Evolutionary conservation across 2,888 invertebrate genomes (phyloP).

Genomic region (Spodoptera picta): DNA sequence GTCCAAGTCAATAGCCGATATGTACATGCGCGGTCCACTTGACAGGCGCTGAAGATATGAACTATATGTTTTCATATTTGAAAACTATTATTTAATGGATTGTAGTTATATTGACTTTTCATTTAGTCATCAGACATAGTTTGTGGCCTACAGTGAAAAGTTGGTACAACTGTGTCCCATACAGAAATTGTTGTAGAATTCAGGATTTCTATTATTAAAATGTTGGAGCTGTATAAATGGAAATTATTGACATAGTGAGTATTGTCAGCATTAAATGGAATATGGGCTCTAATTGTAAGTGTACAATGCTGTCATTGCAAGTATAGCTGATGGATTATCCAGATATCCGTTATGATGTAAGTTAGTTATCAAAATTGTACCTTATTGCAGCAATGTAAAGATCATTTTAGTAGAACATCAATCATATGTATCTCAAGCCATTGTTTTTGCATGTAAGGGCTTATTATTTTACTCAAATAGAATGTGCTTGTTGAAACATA

Average conservation of each 20-base stretch:
- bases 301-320: conserved; percentile 60
- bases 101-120: conserved; percentile 58
- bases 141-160: conserved; percentile 49
- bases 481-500: conserved; percentile 24
- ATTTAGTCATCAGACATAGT: conserved; percentile 50
- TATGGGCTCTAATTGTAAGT: conserved; percentile 56
- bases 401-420: conserved; percentile 30
- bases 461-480: conserved; percentile 25
- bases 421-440: conserved; percentile 24
- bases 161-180: conserved; percentile 35
- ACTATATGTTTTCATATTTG: conserved; percentile 83
- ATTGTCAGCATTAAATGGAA: conserved; percentile 45
- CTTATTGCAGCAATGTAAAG: conserved; percentile 28
- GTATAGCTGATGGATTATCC: conserved; percentile 34
- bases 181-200: conserved; percentile 57
- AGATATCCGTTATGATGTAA: conserved; percentile 35
- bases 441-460: conserved; percentile 34
- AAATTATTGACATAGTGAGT: conserved; percentile 56
- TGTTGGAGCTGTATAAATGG: conserved; percentile 58
- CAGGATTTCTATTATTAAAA: conserved; percentile 56
- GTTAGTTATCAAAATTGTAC: conserved; percentile 30
- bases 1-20: conserved; percentile 83
- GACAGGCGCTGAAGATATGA: conserved; percentile 70
- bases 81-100: conserved; percentile 77
- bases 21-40: conserved; percentile 71